phyloP scores from a whole-genome alignment of 2,113 vertebrate genomes.

The Rhinopomastus cyanomelas region DNA sequence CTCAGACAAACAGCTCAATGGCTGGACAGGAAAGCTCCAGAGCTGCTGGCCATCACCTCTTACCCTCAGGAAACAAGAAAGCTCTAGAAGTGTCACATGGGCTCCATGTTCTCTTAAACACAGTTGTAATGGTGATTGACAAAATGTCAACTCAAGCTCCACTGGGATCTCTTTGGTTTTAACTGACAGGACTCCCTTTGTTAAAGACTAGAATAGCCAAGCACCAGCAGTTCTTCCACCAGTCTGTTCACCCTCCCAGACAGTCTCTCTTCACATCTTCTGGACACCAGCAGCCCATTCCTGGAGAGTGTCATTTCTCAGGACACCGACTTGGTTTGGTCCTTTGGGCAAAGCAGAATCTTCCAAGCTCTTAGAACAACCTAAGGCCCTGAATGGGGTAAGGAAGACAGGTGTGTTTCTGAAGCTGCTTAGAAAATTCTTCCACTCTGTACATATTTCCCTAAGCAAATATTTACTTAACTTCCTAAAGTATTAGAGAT shows the following conservation, averaged over 20 bases:
- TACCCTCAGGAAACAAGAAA: background rate
- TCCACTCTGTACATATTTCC: background rate
- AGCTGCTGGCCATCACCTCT: background rate
- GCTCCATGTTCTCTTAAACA: background rate
- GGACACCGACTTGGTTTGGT: background rate
- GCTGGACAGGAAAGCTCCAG: background rate
- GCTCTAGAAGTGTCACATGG: background rate
- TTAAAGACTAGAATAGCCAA: background rate
- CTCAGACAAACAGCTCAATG: background rate
- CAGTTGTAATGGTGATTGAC: background rate
- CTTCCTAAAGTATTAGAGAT: conserved; percentile 31
- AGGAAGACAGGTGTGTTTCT: background rate
- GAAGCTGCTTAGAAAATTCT: conserved; percentile 1
- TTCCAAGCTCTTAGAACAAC: background rate
- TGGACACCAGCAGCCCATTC: background rate
- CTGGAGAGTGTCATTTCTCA: background rate
- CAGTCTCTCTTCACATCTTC: background rate
- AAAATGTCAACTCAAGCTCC: background rate
- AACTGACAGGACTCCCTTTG: background rate
- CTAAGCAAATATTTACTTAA: conserved; percentile 33
- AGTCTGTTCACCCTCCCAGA: background rate
- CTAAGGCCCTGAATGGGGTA: background rate
- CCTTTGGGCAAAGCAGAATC: background rate
- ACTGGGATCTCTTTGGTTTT: background rate
- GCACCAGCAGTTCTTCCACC: background rate